Evolutionary conservation across 2,888 invertebrate species (phyloP), one percentile per base, ranked within the genome.

Genomic region (Cremastinae sp.): DNA sequence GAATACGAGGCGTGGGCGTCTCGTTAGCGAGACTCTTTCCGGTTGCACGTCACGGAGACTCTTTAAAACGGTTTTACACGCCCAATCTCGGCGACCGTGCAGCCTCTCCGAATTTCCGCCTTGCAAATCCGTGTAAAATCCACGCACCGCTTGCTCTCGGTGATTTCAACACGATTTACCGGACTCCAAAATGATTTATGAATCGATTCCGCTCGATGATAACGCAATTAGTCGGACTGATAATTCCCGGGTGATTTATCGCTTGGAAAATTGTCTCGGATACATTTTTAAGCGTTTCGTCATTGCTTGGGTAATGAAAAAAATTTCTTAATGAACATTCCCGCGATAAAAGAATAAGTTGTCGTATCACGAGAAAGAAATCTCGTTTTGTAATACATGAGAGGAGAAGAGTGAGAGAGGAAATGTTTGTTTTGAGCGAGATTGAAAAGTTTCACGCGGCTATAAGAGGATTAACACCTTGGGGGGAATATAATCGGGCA

Each of bases 401-500:
- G 9, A 36, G 5, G 28, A 2, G 28, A 28, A 3, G 5, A 28
- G 5, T 3, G 5, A 28, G 28, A 28, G 5, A 5, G 28, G 28
- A 28, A 28, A 28, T 22, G 12, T 28, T 14, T 47, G 22, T 68
- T 45, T 49, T 49, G 38, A 12, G 38, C 38, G 38, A 68, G 47
- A 16, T 58, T 62, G 51, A 56, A 66, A 54, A 66, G 58, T 10
- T 54, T 34, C 59, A 53, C 56, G 20, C 3, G 49, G 43, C 75
- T 74, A n/a, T n/a, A 74, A 79, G 71, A 54, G 75, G 78, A 78
- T 78, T 71, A 79, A 69, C 79, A 79, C 75, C 75, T 78, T 53
- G 16, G 43, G 73, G 20, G 53, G 74, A 75, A 75, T 75, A 74
- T 75, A 79, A 78, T 78, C 64, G 75, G 71, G 66, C 56, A 71